Evolutionary conservation across 2,113 vertebrate genomes (phyloP), one percentile per base, ranked within the genome.

Genomic region (Hucho hucho): DNA sequence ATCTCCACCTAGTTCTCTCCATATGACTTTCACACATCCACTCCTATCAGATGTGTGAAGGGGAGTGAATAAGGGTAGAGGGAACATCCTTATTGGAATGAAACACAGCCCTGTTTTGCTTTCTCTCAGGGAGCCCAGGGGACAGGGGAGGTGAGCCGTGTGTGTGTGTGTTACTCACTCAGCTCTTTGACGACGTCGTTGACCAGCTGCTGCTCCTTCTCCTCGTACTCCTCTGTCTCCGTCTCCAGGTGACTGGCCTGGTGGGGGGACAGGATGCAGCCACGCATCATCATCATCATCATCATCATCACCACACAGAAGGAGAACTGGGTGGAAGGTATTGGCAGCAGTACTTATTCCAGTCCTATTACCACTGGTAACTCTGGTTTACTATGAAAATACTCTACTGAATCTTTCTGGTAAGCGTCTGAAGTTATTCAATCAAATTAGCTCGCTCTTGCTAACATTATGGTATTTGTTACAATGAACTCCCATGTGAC

Each of bases 151-250:
- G 11, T 1, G 70, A 26, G 11, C 18, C 13, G 4, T 66, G 65
- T 14, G 65, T 43, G 49, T 47, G 1, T 70, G 24, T 75, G 64
- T 18, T 9, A 89, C 98, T 86, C 93, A 99, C 98, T 94, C 84
- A 99, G 94, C 83, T 99, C 98, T 92, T 98, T 99, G 58, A 99
- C 98, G 47, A 97, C 99, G 89, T 99, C 97, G 32, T 96, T 98
- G 74, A 99, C 97, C 88, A 99, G 93, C 64, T 99, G 98, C 82
- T 99, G 97, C 67, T 99, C 98, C 75, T 98, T 99, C 79, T 98
- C 98, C 84, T 99, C 98, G 0, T 97, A 99, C 3, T 93, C 97
- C 84, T 97, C 97, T 0, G 98, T 99, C 91, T 99, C 97, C 0
- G 96, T 98, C 94, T 99, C 96, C 84, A 99, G 90, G 78, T 98